These are phyloP conservation scores for Tapirus terrestris DNA, from an alignment of 2,113 vertebrate species.

Conservation along the genomic window DNA sequence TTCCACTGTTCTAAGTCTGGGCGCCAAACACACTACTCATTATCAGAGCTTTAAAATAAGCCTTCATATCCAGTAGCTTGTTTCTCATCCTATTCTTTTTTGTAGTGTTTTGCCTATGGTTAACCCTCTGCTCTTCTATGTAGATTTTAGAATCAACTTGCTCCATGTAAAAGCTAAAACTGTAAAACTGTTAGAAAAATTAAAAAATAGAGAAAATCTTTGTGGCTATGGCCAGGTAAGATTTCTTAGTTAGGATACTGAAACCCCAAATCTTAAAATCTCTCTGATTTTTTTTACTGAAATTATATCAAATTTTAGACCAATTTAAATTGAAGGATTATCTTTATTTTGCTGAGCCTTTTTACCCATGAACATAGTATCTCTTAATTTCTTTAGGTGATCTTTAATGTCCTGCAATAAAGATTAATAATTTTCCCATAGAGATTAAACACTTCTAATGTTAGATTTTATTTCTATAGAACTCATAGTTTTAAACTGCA, in stretches of 20 bases:
- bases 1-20: background rate
- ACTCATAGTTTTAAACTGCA: background rate
- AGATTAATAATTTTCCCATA: background rate
- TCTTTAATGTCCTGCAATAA: background rate
- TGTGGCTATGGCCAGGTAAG: background rate
- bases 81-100: background rate
- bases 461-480: slow-evolving; percentile 25
- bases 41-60: background rate
- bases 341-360: background rate
- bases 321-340: background rate
- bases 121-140: background rate
- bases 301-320: slow-evolving; percentile 16
- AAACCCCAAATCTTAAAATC: background rate
- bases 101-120: background rate
- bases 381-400: background rate
- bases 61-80: background rate
- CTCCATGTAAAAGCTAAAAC: background rate
- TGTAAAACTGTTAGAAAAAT: background rate
- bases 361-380: background rate
- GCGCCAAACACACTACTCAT: background rate
- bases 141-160: slow-evolving; percentile 30
- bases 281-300: background rate
- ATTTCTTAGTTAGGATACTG: background rate
- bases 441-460: background rate
- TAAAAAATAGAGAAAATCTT: background rate